A percentile compares a stretch with the other conserved stretches of the same genome.
These are phyloP conservation scores for Hippasteria phrygiana DNA, from an alignment of 53 echinoderm and acorn worm species.

Conservation along the genomic window DNA sequence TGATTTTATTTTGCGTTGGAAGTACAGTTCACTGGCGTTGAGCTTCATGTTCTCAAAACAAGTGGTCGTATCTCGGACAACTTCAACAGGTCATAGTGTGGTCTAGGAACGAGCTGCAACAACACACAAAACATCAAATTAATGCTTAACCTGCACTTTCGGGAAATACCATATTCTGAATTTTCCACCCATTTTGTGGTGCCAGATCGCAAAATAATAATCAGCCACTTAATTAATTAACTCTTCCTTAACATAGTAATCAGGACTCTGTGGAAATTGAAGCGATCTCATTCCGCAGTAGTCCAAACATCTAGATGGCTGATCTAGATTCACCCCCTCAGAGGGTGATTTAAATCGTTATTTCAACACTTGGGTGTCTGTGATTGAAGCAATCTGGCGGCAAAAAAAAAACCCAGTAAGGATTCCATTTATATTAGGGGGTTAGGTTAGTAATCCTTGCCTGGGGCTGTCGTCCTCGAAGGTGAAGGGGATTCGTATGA, in stretches of 20 bases:
- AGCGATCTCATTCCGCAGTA: not conserved
- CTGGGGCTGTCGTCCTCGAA: conserved; percentile 18
- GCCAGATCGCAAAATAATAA: too few relatives aligned
- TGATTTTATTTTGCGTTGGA: too few relatives aligned
- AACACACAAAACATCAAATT: too few relatives aligned
- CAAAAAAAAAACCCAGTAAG: not conserved
- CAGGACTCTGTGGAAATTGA: not conserved
- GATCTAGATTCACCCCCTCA: not conserved
- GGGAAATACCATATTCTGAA: too few relatives aligned
- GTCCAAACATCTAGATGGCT: not conserved
- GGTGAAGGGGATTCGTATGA: conserved; percentile 19
- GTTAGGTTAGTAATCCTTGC: conserved; percentile 22
- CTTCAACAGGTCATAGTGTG: too few relatives aligned
- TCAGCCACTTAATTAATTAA: too few relatives aligned
- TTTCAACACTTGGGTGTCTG: not conserved
- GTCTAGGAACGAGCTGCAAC: too few relatives aligned
- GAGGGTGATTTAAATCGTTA: not conserved
- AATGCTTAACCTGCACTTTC: too few relatives aligned
- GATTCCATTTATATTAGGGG: conserved; percentile 13
- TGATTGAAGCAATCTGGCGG: conserved; percentile 12
- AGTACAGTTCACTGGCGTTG: too few relatives aligned
- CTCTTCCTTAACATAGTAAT: not conserved
- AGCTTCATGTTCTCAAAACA: too few relatives aligned
- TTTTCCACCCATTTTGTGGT: too few relatives aligned
- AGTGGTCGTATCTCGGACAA: too few relatives aligned